Evolutionary conservation across 2,888 invertebrate genomes (phyloP), one percentile per base, ranked within the genome.

Genomic region (Sthenelais limicola): DNA sequence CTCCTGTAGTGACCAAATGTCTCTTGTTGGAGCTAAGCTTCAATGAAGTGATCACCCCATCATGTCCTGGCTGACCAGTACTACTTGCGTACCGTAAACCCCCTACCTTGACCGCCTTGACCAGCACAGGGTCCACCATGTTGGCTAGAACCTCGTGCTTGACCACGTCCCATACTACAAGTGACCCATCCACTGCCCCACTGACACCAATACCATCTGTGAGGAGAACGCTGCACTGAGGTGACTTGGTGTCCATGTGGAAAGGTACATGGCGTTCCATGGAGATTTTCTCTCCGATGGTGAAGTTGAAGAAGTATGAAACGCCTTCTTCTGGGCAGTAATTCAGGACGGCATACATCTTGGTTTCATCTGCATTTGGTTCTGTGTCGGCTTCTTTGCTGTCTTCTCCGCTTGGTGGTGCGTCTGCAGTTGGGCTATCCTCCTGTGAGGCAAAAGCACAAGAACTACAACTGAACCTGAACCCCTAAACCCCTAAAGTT

Each of bases 221-320:
- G 24, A 75, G 26, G 21, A 75, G 21, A 2, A 47, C 47, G 26
- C 69, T 47, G 54, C 77, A 77, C 18, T 52, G n/a, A 24, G 75
- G 74, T 18, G 68, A 52, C 18, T 48, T 49, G 2, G 76, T 73
- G 35, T 77, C 76, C 32, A 77, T 28, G 32, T 74, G 74, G 0
- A 77, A 15, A 0, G 77, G 77, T 24, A 74, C 76, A 38, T 74
- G 70, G 28, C 32, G 68, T 12, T 74, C 73, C 76, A 77, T 77
- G 51, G 56, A 62, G 38, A 77, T 74, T 5, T 56, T 24, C 18
- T 68, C 74, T 15, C 47, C 33, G 24, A 76, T 47, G 21, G 68
- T 35, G 30, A 76, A 75, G 3, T 73, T 74, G 68, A 77, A 77
- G 73, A 76, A 77, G 66, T 52, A 77, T 3, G 77, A 76, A 4